Evolutionary conservation across 2,888 invertebrate genomes (phyloP).

Genomic region (Fabriciana adippe): DNA sequence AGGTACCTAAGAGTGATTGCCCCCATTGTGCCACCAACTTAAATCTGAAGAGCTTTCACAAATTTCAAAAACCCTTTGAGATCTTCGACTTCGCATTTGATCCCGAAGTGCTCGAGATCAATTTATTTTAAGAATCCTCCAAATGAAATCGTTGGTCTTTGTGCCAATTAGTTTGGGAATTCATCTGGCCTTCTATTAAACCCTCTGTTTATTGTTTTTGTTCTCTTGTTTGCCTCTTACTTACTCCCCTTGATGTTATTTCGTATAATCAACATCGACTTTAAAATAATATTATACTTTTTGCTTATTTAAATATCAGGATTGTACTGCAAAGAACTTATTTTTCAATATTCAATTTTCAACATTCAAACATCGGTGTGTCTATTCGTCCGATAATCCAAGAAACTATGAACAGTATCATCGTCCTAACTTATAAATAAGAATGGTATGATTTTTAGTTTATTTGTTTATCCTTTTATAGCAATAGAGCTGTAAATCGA

Average conservation of each 20-base stretch:
- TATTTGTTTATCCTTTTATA: too few relatives aligned
- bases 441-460: too few relatives aligned
- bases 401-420: too few relatives aligned
- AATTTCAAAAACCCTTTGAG: constrained; percentile 32
- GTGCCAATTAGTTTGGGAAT: constrained; percentile 31
- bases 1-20: neutral
- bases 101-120: constrained; percentile 29
- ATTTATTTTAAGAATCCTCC: constrained; percentile 33
- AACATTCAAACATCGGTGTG: too few relatives aligned
- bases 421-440: too few relatives aligned
- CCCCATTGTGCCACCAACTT: constrained; percentile 16
- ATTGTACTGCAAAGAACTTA: too few relatives aligned
- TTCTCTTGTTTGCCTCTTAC: constrained; percentile 13
- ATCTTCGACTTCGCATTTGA: constrained; percentile 30
- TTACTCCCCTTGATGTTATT: neutral
- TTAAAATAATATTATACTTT: neutral
- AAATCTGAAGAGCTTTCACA: constrained; percentile 22
- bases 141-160: constrained; percentile 28
- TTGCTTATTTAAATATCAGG: neutral
- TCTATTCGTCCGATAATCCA: too few relatives aligned
- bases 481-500: too few relatives aligned
- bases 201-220: constrained; percentile 28
- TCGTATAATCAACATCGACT: constrained; percentile 3
- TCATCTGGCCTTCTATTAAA: constrained; percentile 27
- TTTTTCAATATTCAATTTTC: too few relatives aligned